A percentile compares a stretch with the other conserved stretches of the same genome.
Conservation (phyloP, 1,140 invertebrate genomes). For the Calliphora vicina region DNA sequence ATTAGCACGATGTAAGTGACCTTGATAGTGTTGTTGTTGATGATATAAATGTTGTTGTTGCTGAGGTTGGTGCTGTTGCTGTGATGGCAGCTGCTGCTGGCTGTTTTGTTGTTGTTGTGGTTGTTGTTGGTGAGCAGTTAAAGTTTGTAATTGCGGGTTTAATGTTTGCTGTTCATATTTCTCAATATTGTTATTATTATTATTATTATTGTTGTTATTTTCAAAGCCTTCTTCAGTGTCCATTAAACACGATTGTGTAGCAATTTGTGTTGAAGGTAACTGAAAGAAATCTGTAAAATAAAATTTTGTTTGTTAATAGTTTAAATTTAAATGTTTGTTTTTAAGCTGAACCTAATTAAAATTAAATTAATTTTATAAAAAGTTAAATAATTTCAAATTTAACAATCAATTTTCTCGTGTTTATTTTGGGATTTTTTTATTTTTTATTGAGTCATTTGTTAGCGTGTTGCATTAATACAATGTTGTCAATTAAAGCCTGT, state of each 20-base stretch:
- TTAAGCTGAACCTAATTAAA: neutral
- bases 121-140: constrained; percentile 36
- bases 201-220: constrained; percentile 8
- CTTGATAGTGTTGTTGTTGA: constrained; percentile 59
- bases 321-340: neutral
- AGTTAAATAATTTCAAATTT: neutral
- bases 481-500: no score
- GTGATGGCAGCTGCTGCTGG: no score
- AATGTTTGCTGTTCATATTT: constrained; percentile 13
- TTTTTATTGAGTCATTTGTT: neutral
- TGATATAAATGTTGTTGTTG: constrained; percentile 43
- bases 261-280: constrained; percentile 57
- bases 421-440: no score
- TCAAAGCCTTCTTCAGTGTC: constrained; percentile 46
- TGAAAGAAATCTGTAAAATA: constrained; percentile 53
- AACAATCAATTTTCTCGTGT: neutral
- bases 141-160: constrained; percentile 29
- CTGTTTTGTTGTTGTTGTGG: constrained; percentile 44
- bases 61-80: constrained; percentile 28
- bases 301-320: neutral
- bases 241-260: constrained; percentile 58
- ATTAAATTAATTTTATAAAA: neutral
- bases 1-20: constrained; percentile 62
- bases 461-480: neutral
- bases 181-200: constrained; percentile 16